A percentile compares a stretch with the other conserved stretches of the same genome.
phyloP scores from a whole-genome alignment of 2,888 invertebrate species.

The Plutella xylostella region DNA sequence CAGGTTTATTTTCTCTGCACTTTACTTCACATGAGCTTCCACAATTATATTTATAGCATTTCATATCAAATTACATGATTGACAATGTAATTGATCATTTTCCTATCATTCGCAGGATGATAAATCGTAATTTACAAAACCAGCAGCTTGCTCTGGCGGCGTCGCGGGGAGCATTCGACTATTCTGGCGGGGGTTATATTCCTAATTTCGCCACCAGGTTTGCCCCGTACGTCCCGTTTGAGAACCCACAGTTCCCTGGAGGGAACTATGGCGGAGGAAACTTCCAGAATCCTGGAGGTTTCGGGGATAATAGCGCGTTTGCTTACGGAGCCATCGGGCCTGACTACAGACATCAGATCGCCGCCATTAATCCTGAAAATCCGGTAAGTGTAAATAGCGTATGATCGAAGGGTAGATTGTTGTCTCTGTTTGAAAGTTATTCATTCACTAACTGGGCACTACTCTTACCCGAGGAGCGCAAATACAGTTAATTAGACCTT shows the following conservation, averaged over 20 bases:
- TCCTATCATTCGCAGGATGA: conserved; percentile 38
- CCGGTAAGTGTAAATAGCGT: too few species aligned
- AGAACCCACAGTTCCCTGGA: conserved; percentile 15
- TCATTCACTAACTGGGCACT: neutral
- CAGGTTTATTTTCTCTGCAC: too few species aligned
- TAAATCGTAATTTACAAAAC: conserved; percentile 37
- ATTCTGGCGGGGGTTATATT: conserved; percentile 37
- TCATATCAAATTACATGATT: too few species aligned
- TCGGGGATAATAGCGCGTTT: conserved; percentile 42
- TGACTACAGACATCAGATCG: conserved; percentile 66
- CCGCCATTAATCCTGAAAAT: conserved; percentile 70
- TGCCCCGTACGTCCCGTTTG: conserved; percentile 22
- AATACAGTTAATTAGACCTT: too few species aligned
- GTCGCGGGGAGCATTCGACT: conserved; percentile 50
- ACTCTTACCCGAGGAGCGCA: too few species aligned
- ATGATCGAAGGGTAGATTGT: too few species aligned
- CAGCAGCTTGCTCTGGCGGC: conserved; percentile 46
- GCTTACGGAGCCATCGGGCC: conserved; percentile 68
- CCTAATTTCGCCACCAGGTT: conserved; percentile 46
- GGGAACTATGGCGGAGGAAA: too few species aligned
- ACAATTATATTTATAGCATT: too few species aligned
- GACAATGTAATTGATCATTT: neutral
- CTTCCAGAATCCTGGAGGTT: conserved; percentile 17
- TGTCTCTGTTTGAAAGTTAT: too few species aligned
- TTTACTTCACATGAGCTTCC: too few species aligned